Evolutionary conservation across 2,113 vertebrate species (phyloP).

Genomic region (Rissa tridactyla): DNA sequence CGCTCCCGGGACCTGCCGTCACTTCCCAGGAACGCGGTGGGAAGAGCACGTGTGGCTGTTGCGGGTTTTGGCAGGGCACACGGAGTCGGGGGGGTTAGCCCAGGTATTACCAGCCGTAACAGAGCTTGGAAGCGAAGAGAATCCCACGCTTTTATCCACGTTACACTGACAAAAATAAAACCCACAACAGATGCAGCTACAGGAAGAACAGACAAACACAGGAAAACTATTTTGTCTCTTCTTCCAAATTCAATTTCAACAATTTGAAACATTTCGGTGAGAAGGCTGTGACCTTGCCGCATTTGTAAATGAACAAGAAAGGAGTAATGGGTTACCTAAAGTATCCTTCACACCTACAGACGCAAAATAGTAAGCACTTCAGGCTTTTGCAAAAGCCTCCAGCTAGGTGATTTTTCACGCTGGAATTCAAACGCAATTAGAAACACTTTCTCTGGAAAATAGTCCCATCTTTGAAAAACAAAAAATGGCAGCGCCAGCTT

Average conservation of each 20-base stretch:
- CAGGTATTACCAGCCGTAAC: not conserved
- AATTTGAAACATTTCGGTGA: not conserved
- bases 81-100: not conserved
- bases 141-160: not conserved
- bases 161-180: not conserved
- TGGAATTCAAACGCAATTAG: slow-evolving; percentile 21
- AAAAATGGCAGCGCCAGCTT: not conserved
- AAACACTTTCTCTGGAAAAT: slow-evolving; percentile 14
- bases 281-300: slow-evolving; percentile 11
- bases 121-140: not conserved
- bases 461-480: not conserved
- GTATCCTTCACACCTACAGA: slow-evolving; percentile 6
- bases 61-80: too few relatives aligned
- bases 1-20: not conserved
- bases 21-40: fast-evolving
- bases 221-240: not conserved
- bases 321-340: not conserved
- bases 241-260: not conserved
- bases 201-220: not conserved
- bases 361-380: not conserved
- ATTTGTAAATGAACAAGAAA: not conserved
- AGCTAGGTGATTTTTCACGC: slow-evolving; percentile 25
- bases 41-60: fast-evolving
- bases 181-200: not conserved
- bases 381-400: slow-evolving; percentile 1